Evolutionary conservation across 1,140 invertebrate genomes (phyloP).

Genomic region (Caenorhabditis tropicalis): DNA sequence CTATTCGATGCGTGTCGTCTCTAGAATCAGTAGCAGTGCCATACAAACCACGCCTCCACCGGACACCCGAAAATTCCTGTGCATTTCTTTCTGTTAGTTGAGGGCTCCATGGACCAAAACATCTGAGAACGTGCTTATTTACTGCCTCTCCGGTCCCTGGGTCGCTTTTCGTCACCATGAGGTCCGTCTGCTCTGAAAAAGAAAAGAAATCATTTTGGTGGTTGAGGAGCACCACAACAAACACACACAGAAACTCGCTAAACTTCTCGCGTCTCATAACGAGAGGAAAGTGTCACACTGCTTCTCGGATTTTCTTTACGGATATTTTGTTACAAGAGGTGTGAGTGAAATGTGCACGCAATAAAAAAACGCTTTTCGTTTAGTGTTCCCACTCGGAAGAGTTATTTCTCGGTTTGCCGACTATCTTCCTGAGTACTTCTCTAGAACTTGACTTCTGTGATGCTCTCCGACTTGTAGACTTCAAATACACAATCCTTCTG

Average conservation of each 20-base stretch:
- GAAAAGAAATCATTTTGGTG: conserved; percentile 10
- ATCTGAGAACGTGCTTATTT: conserved; percentile 38
- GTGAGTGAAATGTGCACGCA: not conserved
- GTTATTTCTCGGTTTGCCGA: not conserved
- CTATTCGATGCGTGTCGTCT: conserved; percentile 16
- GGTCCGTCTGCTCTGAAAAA: conserved; percentile 16
- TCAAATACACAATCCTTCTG: too few relatives aligned
- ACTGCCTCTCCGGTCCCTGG: conserved; percentile 7
- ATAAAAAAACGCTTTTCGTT: not conserved
- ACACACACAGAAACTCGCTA: conserved; percentile 15
- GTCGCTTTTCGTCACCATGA: conserved; percentile 30
- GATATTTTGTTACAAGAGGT: conserved; percentile 19
- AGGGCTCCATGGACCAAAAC: not conserved
- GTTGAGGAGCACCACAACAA: not conserved
- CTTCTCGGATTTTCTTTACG: not conserved
- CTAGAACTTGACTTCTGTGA: too few relatives aligned
- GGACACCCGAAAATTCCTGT: not conserved
- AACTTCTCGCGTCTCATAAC: conserved; percentile 32
- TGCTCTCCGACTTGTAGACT: too few relatives aligned
- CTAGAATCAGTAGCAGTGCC: not conserved
- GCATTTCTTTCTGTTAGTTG: not conserved
- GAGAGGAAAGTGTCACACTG: not conserved
- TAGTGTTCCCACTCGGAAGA: not conserved
- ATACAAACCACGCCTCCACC: not conserved
- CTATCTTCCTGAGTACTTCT: too few relatives aligned